These are phyloP conservation scores for Hippopotamus amphibius DNA, from an alignment of 2,113 vertebrate species.

Conservation along the genomic window DNA sequence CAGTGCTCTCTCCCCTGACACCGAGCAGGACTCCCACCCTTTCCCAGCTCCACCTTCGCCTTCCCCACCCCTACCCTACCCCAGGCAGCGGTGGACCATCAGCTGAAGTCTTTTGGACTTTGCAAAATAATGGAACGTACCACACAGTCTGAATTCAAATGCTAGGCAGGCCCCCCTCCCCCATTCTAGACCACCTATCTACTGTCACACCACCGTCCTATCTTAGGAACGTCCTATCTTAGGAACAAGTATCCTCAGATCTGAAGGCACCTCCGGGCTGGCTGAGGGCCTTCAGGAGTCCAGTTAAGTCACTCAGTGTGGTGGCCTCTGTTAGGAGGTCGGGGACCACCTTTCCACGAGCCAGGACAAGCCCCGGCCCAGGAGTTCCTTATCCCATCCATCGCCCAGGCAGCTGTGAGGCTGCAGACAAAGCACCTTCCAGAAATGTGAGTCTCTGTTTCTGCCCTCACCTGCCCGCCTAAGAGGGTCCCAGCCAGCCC, in stretches of 20 bases:
- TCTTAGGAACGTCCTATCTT: background rate
- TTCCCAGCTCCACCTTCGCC: background rate
- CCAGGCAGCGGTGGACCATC: background rate
- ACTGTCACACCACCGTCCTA: background rate
- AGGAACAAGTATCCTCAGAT: background rate
- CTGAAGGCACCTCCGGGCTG: background rate
- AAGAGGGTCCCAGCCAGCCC: background rate
- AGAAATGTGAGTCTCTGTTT: background rate
- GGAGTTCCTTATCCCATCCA: background rate
- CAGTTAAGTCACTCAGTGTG: background rate
- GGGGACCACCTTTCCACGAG: background rate
- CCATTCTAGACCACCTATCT: background rate
- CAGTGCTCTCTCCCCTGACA: background rate
- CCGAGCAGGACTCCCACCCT: background rate
- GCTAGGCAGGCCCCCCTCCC: background rate
- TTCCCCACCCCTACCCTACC: rapidly evolving
- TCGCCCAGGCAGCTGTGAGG: background rate
- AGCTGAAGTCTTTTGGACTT: background rate
- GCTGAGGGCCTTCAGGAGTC: background rate
- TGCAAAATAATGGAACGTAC: background rate
- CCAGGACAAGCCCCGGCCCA: background rate
- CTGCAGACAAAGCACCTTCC: background rate
- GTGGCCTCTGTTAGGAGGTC: background rate
- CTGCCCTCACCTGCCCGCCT: background rate
- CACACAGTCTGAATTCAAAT: background rate